Evolutionary conservation across 2,888 invertebrate species (phyloP), one percentile per base, ranked within the genome.

Genomic region (Sarcophaga subvicina): DNA sequence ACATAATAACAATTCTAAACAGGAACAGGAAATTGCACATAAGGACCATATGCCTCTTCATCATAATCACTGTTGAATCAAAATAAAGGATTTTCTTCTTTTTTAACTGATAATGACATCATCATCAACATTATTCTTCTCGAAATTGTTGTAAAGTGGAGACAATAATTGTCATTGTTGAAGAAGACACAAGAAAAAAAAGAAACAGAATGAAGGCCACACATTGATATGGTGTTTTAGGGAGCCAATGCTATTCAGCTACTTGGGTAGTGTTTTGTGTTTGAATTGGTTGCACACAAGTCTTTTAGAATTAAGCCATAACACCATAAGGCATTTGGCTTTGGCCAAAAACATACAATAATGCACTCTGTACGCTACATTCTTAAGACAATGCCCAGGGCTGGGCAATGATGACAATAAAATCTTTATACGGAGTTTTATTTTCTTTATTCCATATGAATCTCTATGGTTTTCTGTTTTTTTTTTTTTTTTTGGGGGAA

Each of bases 1-100:
- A 63, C 72, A 81, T 17, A 14, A 62, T 60, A 72, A 49, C 20
- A 22, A 80, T 60, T 80, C 14, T 20, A 77, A 82, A 78, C 85
- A 85, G 87, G 87, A 87, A 87, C 27, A 87, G 87, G 87, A 87
- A 85, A 85, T 87, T 83, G 49, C 73, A 60, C 80, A 83, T 78
- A 80, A 87, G 37, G 77, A 83, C 72, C 72, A 82, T 73, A 82
- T 85, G 84, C 66, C 73, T 70, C 60, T 70, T 63, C 4, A 71
- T 71, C 17, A 27, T 64, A 45, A 45, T 54, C 54, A 54, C 54
- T 54, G 17, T 17, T 54, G 54, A 60, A 37, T n/a, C 8, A 64
- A 66, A 45, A 54, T 76, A 66, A 45, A 14, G 27, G 49, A 49
- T 66, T 14, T 63, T 71, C 59, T 20, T 54, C 5, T 5, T 17